phyloP scores from a whole-genome alignment of 2,797 vertebrate genomes.

The Chaetophractus vellerosus region DNA sequence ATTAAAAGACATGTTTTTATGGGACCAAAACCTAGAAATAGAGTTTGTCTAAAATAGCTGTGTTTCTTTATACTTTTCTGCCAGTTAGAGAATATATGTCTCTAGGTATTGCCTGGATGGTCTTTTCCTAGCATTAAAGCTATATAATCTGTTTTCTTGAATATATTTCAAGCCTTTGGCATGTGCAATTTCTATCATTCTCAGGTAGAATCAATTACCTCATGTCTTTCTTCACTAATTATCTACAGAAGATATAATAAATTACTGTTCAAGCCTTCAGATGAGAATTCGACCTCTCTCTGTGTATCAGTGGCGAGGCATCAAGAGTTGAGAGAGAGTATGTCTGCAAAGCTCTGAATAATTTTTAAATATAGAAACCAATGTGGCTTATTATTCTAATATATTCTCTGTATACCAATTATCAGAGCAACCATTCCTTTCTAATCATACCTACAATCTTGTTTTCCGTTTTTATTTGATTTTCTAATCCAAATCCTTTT shows the following conservation, averaged over 20 bases:
- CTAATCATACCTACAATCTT: neutral
- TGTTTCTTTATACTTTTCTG: conserved; percentile 53
- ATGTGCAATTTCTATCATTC: conserved; percentile 1
- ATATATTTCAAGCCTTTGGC: neutral
- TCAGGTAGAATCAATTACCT: neutral
- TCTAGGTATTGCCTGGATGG: neutral
- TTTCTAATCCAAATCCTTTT: fast-evolving
- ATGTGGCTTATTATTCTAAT: neutral
- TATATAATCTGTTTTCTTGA: neutral
- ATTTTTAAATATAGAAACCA: neutral
- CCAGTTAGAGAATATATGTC: neutral
- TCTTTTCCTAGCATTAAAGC: conserved; percentile 1
- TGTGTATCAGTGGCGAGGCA: neutral
- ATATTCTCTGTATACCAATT: neutral
- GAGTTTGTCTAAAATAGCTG: neutral
- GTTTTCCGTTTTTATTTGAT: neutral
- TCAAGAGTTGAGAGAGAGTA: neutral
- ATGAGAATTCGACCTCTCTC: conserved; percentile 11
- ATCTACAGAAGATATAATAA: conserved; percentile 6
- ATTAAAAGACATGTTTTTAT: neutral
- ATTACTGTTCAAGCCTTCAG: neutral
- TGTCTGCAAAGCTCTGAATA: neutral
- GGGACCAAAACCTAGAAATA: neutral
- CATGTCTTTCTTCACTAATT: conserved; percentile 32
- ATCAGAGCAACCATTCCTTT: neutral